These are phyloP conservation scores for Eucriotettix oculatus DNA, from an alignment of 2,888 invertebrate genomes.

Conservation along the genomic window DNA sequence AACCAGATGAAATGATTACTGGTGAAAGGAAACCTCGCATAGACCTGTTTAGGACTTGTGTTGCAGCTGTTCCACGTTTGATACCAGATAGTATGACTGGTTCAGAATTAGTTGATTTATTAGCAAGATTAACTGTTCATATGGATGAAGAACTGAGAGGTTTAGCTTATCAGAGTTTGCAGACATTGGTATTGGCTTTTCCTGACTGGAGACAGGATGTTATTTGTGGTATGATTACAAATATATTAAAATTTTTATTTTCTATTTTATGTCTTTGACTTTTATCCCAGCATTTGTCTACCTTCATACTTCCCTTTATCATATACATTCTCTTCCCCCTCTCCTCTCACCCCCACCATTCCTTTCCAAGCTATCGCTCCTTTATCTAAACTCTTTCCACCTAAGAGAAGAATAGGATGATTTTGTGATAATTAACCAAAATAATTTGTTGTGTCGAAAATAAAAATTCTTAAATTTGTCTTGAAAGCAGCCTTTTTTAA, in stretches of 20 bases:
- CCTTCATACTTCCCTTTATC: background rate
- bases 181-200: slow-evolving; percentile 90
- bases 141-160: slow-evolving; percentile 95
- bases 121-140: slow-evolving; percentile 88
- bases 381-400: background rate
- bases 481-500: background rate
- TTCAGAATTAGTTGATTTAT: slow-evolving; percentile 82
- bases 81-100: slow-evolving; percentile 96
- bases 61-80: slow-evolving; percentile 92
- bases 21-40: slow-evolving; percentile 96
- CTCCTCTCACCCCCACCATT: background rate
- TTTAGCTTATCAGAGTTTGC: slow-evolving; percentile 84
- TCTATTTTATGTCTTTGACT: background rate
- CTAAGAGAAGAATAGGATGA: background rate
- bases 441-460: no score
- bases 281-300: background rate
- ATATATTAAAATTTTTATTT: background rate
- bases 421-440: no score
- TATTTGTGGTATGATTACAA: slow-evolving; percentile 33
- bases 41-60: slow-evolving; percentile 93
- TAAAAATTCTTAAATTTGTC: background rate
- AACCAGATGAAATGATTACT: slow-evolving; percentile 78
- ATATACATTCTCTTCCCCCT: background rate
- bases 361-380: background rate
- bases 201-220: slow-evolving; percentile 97